A percentile compares a stretch with the other conserved stretches of the same genome.
These are phyloP conservation scores for Pipistrellus nathusii DNA, from an alignment of 2,797 vertebrate species.

Conservation along the genomic window DNA sequence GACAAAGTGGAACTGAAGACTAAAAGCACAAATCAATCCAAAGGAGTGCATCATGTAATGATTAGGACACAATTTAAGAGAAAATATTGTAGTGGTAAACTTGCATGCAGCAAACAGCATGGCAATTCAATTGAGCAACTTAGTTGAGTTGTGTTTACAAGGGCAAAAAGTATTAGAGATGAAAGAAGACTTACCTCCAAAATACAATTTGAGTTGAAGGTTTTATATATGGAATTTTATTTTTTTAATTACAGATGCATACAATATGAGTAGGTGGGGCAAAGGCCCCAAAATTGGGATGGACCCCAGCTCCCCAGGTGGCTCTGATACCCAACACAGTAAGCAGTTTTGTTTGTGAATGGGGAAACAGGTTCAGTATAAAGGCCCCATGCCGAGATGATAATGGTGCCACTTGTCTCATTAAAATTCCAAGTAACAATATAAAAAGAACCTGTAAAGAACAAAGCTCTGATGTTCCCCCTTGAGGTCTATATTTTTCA, in stretches of 20 bases:
- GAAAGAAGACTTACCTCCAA: not conserved
- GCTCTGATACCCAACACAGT: not conserved
- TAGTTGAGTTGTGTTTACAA: not conserved
- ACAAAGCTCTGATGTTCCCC: not conserved
- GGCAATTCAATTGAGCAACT: not conserved
- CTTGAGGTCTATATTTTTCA: not conserved
- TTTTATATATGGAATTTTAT: too few species aligned
- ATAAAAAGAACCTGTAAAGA: not conserved
- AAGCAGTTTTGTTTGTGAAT: not conserved
- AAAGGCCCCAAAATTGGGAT: not conserved
- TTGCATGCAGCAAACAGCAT: not conserved
- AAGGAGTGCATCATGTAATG: not conserved
- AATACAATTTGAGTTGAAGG: conserved; percentile 4
- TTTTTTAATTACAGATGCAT: not conserved
- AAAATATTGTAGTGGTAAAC: not conserved
- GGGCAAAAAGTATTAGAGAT: not conserved
- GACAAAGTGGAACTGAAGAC: not conserved
- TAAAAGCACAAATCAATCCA: not conserved
- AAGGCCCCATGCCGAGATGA: not conserved
- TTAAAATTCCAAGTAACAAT: not conserved
- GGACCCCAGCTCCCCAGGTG: not conserved
- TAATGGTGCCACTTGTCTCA: not conserved
- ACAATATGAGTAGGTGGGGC: too few species aligned
- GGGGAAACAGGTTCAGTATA: not conserved
- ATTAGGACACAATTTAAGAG: accelerated